Base-by-base conservation (phyloP, 2,113 vertebrate species). In the Echinops telfairi region DNA sequence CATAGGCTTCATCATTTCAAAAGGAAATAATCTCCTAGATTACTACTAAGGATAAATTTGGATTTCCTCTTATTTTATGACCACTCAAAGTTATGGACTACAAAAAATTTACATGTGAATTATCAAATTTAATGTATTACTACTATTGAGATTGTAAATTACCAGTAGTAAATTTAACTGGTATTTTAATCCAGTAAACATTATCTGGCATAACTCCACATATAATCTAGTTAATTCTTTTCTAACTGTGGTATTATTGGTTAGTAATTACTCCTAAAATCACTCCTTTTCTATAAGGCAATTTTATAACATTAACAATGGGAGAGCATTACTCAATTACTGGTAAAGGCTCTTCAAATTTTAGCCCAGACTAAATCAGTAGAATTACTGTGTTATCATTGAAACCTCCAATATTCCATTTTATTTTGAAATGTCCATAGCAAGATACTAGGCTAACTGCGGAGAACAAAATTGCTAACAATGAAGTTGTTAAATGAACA, bases 391-490 rank as follows among this genome's bases (percentile, higher is more conserved):
- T 33, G 85, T 83, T 94, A 93, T 95, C 75, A 64, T 3, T 95
- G 89, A 86, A 94, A 91, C 76, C 36, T 95, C 81, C 75, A 89
- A 92, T 64, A 96, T 58, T 84, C 23, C 57, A 43, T 79, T 94
- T 88, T 88, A 86, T 93, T 95, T 88, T 90, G 82, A 95, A 95
- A 96, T 75, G 88, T 90, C 88, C 95, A 92, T 92, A 95, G 95
- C 92, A 96, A 93, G 95, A 94, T 86, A 95, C 36, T 88, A 86
- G 88, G 71, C 83, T 95, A 86, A 95, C 94, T 95, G 94, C 83
- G 88, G 95, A 95, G 95, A 95, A 88, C 77, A 96, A 95, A 95
- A 96, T 95, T 84, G 92, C 92, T 60, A 93, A 94, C 94, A 92
- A 94, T 84, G 84, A 93, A 93, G 83, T 82, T 2, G 11, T 82